These are phyloP conservation scores for Bucco capensis DNA, from an alignment of 2,113 vertebrate species.

Conservation along the genomic window DNA sequence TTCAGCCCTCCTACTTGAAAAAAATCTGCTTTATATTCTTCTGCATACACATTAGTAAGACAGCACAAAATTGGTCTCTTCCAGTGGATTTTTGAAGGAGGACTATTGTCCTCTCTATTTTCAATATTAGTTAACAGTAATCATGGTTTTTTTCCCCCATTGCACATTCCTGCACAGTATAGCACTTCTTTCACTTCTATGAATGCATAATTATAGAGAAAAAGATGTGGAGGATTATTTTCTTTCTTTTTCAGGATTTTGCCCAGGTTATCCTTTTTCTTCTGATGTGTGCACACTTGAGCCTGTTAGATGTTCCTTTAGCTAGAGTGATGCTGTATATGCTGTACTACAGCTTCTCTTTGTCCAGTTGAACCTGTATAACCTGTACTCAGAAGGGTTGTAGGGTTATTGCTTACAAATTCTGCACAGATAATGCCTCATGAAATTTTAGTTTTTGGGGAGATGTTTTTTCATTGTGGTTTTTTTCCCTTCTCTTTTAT, in stretches of 20 bases:
- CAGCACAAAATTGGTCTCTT: neutral
- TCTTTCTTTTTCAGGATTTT: neutral
- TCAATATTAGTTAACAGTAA: neutral
- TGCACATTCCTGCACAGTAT: neutral
- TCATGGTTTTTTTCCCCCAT: fast-evolving
- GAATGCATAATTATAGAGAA: neutral
- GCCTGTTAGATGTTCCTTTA: neutral
- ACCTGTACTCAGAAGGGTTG: neutral
- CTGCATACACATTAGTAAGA: neutral
- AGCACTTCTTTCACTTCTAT: fast-evolving
- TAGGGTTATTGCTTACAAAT: neutral
- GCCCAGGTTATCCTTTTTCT: neutral
- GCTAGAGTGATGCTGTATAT: neutral
- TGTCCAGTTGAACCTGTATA: neutral
- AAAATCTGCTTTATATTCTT: neutral
- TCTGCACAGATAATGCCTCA: neutral
- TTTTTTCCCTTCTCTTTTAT: neutral
- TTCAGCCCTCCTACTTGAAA: slow-evolving; percentile 23
- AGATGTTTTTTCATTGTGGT: neutral
- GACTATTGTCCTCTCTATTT: neutral
- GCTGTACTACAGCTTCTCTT: neutral
- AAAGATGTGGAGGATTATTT: neutral
- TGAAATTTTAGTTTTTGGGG: neutral
- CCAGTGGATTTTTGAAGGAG: neutral
- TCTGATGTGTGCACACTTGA: neutral